phyloP scores from a whole-genome alignment of 2,113 vertebrate genomes.

The Sinocyclocheilus anophthalmus region DNA sequence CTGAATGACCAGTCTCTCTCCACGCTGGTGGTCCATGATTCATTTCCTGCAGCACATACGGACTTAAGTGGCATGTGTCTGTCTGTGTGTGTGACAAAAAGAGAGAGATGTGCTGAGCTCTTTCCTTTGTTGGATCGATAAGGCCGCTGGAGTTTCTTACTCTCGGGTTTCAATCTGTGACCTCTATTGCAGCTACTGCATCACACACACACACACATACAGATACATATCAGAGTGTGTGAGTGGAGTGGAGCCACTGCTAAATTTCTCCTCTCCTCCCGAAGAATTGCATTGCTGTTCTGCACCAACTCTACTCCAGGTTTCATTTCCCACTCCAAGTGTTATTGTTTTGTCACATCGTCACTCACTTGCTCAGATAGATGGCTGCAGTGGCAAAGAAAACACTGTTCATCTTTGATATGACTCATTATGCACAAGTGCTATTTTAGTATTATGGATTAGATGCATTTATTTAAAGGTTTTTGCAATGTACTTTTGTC shows the following conservation, averaged over 20 bases:
- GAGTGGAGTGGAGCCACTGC: neutral
- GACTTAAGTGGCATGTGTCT: conserved; percentile 24
- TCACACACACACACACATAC: conserved; percentile 46
- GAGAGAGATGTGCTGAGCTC: conserved; percentile 69
- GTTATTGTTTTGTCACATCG: conserved; percentile 33
- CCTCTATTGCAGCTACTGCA: conserved; percentile 65
- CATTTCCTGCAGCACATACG: neutral
- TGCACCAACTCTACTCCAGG: neutral
- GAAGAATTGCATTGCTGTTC: neutral
- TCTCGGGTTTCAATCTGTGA: conserved; percentile 77
- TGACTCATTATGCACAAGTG: neutral
- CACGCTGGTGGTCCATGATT: conserved; percentile 37
- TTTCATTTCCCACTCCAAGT: neutral
- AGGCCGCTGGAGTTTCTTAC: conserved; percentile 69
- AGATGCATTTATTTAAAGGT: no score
- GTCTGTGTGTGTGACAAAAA: conserved; percentile 23
- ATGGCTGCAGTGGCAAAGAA: neutral
- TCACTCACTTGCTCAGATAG: neutral
- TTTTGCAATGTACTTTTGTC: neutral
- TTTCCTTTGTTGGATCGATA: conserved; percentile 69
- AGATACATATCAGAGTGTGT: conserved; percentile 8
- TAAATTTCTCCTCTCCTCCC: neutral
- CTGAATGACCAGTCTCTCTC: conserved; percentile 3
- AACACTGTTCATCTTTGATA: neutral
- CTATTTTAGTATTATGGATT: no score